Evolutionary conservation across 1,140 invertebrate species (phyloP).

Genomic region (Drosophila asahinai): DNA sequence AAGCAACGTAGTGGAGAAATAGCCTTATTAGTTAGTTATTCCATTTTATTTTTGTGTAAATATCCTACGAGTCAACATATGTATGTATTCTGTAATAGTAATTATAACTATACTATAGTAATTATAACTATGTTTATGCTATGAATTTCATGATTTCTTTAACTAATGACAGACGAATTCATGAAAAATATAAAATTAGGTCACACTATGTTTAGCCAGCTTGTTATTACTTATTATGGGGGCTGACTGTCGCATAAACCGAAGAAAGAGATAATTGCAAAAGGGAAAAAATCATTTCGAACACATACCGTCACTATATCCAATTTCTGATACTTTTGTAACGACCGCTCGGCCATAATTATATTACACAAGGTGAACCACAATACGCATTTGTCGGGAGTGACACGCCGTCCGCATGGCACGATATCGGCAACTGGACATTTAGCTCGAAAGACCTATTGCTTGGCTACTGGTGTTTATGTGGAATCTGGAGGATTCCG

Average conservation of each 20-base stretch:
- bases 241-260: constrained; percentile 10
- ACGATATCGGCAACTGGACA: constrained; percentile 76
- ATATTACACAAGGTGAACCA: constrained; percentile 85
- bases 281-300: neutral
- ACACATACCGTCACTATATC: constrained; percentile 85
- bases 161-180: too few relatives aligned
- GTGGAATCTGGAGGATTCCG: constrained; percentile 19
- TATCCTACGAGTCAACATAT: too few relatives aligned
- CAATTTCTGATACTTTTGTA: constrained; percentile 85
- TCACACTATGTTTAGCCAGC: neutral
- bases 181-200: neutral
- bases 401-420: constrained; percentile 84
- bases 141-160: too few relatives aligned
- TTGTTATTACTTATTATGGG: too few relatives aligned
- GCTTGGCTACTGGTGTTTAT: constrained; percentile 25
- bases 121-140: too few relatives aligned
- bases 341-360: constrained; percentile 85
- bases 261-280: neutral
- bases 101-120: too few relatives aligned
- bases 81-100: too few relatives aligned
- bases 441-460: constrained; percentile 64
- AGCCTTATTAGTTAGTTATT: too few relatives aligned
- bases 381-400: constrained; percentile 85
- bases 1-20: too few relatives aligned
- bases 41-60: too few relatives aligned